Evolutionary conservation across 1,140 invertebrate genomes (phyloP).

Genomic region (Sycophila sp.): DNA sequence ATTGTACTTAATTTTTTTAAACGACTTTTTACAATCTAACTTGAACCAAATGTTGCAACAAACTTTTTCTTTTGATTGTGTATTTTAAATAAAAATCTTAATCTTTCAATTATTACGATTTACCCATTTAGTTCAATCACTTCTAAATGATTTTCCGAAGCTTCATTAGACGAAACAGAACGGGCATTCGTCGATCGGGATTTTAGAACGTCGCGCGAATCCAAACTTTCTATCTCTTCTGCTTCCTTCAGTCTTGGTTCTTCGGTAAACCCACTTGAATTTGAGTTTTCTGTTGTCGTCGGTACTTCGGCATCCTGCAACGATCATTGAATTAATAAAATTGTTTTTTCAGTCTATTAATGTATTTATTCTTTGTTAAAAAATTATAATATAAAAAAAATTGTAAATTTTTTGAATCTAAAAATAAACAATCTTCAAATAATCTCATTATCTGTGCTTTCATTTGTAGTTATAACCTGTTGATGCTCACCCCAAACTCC

Average conservation of each 20-base stretch:
- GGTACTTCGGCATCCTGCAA: not conserved
- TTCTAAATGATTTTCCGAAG: constrained; percentile 16
- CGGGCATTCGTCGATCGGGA: constrained; percentile 26
- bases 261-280: not conserved
- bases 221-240: constrained; percentile 2
- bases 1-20: too few relatives aligned
- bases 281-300: not conserved
- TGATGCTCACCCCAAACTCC: not conserved
- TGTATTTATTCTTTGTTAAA: too few relatives aligned
- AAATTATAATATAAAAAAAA: too few relatives aligned
- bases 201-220: constrained; percentile 3
- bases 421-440: too few relatives aligned
- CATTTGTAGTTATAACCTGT: too few relatives aligned
- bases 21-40: not conserved
- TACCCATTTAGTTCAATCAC: not conserved
- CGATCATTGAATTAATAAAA: not conserved
- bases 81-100: not conserved
- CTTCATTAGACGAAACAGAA: constrained; percentile 6
- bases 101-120: too few relatives aligned
- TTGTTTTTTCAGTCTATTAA: too few relatives aligned
- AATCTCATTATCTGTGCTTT: too few relatives aligned
- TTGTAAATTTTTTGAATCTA: too few relatives aligned
- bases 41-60: not conserved
- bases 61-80: too few relatives aligned
- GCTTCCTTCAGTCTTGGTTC: not conserved